Base-by-base conservation (phyloP, 1,140 invertebrate species). In the Trachymyrmex septentrionalis region DNA sequence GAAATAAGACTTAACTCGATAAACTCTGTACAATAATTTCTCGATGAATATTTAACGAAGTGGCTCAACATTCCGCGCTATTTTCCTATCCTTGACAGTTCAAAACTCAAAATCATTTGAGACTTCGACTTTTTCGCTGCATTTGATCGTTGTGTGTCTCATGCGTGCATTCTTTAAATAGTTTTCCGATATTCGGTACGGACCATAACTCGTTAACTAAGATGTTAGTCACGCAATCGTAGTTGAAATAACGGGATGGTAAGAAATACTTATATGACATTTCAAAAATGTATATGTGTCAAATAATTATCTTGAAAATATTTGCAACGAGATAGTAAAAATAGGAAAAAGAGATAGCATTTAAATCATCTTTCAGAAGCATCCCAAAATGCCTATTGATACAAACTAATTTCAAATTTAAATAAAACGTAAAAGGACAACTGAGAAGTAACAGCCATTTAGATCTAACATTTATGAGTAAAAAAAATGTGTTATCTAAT, bases 21-120 rank as follows among this genome's bases (percentile, higher is more conserved):
- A 75, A 78, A 21, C 48, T 78, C 72, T 76, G 21, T 64, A 78
- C 63, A 78, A 85, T 85, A 85, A 84, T 85, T 64, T 85, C 73
- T 57, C 73, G 73, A 85, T 85, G 69, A 84, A 85, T 85, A 85
- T 27, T 85, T 85, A 85, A 85, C 80, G 14, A 84, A 84, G 69
- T 75, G 44, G 14, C 69, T 75, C 80, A 53, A 21, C 78, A 59
- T 84, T 34, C 21, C 67, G 57, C 38, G 55, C 16, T 48, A 59
- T 55, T 75, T 59, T 61, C 67, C 44, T 50, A 34, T 73, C 27
- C 21, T 34, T 44, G 53, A 57, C 53, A 34, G 3, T n/a, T 71
- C 5, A 24, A 24, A 57, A 81, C 21, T 71, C 48, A 27, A 81
- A 71, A 53, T 10, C 44, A 21, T 57, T 34, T 4, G 7, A 16